Evolutionary conservation across 1,140 invertebrate genomes (phyloP), one percentile per base, ranked within the genome.

Genomic region (Asbolus verrucosus): DNA sequence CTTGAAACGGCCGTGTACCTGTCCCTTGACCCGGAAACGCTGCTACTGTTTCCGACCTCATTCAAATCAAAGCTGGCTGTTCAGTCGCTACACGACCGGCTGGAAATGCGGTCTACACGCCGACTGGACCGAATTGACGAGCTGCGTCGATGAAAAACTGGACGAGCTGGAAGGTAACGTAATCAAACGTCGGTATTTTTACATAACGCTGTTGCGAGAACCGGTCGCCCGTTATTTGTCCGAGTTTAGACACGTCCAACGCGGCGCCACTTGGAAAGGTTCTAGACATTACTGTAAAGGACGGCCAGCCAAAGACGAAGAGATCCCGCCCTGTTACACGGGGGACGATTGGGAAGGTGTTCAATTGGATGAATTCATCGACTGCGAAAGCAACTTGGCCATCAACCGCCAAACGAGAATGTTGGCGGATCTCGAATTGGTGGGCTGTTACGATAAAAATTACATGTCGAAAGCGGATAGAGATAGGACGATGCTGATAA

Each of bases 51-150:
- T 95, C 83, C 88, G 94, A 77, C 94, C 94, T 65, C 92, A 93
- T 85, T 88, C 91, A 78, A 91, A 93, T 81, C 91, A 96, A 85
- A 91, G 92, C 83, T 99, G 98, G 98, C 86, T 99, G 43, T 99
- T 99, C 84, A 98, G 96, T 79, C 88, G 98, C 76, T 98, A 98
- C 83, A 98, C 97, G 4, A 98, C 96, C 11, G 98, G 98, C 46
- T 99, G 98, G 98, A 94, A 95, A 78, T 99, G 98, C 85, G 97
- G 98, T 54, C 84, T 99, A 11, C 98, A 99, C 84, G 96, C 98
- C 6, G 95, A 99, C 84, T 99, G 96, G 92, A 98, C 97, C 8
- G 97, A 99, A 84, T 81, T 99, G 62, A 95, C 94, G 6, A 89
- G 88, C 77, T 94, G 95, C 83, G 94, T 97, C 36, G 92, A 95